phyloP scores from a whole-genome alignment of 2,113 vertebrate genomes.

The Amblyornis subalaris region DNA sequence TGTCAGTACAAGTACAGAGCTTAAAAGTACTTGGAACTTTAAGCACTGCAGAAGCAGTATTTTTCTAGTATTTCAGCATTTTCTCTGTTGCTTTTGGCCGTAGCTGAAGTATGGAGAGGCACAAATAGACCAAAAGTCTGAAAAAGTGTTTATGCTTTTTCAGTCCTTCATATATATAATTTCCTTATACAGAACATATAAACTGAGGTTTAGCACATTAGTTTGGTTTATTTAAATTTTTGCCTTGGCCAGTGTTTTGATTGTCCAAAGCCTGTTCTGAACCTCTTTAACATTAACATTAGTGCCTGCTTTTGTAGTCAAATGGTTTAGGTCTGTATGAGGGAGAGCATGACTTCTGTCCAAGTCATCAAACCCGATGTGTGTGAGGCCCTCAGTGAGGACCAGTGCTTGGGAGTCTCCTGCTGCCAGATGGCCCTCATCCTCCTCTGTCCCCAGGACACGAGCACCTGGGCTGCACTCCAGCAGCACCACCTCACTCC shows the following conservation, averaged over 20 bases:
- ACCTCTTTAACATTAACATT: neutral
- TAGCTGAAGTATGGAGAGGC: neutral
- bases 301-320: neutral
- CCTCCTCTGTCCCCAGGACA: neutral
- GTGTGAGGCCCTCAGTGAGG: neutral
- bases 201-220: constrained; percentile 47
- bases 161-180: constrained; percentile 1
- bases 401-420: neutral
- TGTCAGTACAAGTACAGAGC: neutral
- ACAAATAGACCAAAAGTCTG: neutral
- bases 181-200: constrained; percentile 6
- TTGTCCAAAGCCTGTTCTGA: neutral
- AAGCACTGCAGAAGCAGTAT: neutral
- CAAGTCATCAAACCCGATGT: fast-evolving
- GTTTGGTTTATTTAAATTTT: constrained; percentile 28
- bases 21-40: neutral
- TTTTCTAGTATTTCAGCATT: constrained; percentile 39
- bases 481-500: neutral
- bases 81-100: constrained; percentile 41
- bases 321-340: neutral
- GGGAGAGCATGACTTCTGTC: neutral
- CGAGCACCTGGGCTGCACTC: neutral
- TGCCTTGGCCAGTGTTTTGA: neutral
- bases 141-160: constrained; percentile 29
- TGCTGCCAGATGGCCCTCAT: neutral